These are phyloP conservation scores for Schmidtea mediterranea DNA, from an alignment of 1,140 invertebrate species.

Conservation along the genomic window DNA sequence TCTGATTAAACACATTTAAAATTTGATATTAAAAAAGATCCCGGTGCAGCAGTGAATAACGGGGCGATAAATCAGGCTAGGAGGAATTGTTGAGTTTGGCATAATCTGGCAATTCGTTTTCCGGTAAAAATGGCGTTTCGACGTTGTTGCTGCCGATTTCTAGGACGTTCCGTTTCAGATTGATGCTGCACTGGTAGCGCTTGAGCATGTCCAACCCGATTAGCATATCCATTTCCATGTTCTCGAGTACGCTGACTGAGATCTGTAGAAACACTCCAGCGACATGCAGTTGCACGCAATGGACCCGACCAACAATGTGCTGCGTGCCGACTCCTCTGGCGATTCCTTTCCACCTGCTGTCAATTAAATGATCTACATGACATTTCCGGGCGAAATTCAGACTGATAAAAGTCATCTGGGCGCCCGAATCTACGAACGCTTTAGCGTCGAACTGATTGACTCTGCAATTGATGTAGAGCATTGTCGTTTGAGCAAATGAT, in stretches of 20 bases:
- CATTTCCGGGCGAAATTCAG: constrained; percentile 42
- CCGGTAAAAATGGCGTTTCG: constrained; percentile 58
- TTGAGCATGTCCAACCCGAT: constrained; percentile 86
- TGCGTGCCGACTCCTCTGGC: constrained; percentile 72
- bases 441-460: constrained; percentile 78
- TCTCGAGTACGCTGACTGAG: constrained; percentile 82
- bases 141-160: constrained; percentile 79
- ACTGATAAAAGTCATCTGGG: constrained; percentile 32
- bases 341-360: constrained; percentile 68
- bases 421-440: constrained; percentile 73
- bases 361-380: constrained; percentile 75
- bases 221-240: constrained; percentile 93
- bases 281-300: constrained; percentile 41
- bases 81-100: constrained; percentile 12
- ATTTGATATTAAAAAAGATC: too few relatives aligned
- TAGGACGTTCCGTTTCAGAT: constrained; percentile 59
- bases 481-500: constrained; percentile 78
- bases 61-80: too few relatives aligned
- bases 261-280: constrained; percentile 37
- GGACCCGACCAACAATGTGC: constrained; percentile 71
- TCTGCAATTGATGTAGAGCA: constrained; percentile 54
- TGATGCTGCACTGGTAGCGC: constrained; percentile 68
- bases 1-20: too few relatives aligned
- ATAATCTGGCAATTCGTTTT: constrained; percentile 44
- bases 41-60: too few relatives aligned